Conservation (phyloP, 2,888 invertebrate genomes). For the Agonum fuliginosum region DNA sequence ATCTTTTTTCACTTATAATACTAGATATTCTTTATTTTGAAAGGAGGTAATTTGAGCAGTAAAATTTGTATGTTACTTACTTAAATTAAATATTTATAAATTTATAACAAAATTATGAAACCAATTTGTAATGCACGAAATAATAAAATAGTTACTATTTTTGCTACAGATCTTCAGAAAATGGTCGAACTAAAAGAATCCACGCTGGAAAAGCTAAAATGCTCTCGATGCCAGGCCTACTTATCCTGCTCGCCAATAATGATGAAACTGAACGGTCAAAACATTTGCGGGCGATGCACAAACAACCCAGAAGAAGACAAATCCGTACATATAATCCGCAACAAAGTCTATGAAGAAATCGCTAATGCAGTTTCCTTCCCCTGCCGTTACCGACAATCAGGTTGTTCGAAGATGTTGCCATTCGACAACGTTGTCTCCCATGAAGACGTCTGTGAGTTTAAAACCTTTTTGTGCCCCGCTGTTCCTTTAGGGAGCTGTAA, state of each 20-base stretch:
- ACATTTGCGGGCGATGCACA: conserved; percentile 50
- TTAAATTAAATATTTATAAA: too few relatives aligned
- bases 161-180: not conserved
- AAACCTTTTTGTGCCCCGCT: conserved; percentile 45
- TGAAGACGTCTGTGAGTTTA: conserved; percentile 46
- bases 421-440: conserved; percentile 24
- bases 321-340: not conserved
- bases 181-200: conserved; percentile 43
- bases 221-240: conserved; percentile 38
- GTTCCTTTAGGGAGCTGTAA: conserved; percentile 33
- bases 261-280: conserved; percentile 47
- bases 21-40: too few relatives aligned
- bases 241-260: conserved; percentile 44
- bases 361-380: conserved; percentile 46
- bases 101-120: too few relatives aligned
- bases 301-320: conserved; percentile 11
- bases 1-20: too few relatives aligned
- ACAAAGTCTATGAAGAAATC: conserved; percentile 51
- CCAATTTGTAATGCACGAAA: too few relatives aligned
- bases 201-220: conserved; percentile 43
- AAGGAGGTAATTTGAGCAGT: too few relatives aligned
- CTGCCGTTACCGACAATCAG: conserved; percentile 29
- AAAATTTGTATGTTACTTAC: too few relatives aligned
- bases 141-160: not conserved
- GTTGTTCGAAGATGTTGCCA: conserved; percentile 28